Evolutionary conservation across 2,113 vertebrate genomes (phyloP), one percentile per base, ranked within the genome.

Genomic region (Lagopus leucura): DNA sequence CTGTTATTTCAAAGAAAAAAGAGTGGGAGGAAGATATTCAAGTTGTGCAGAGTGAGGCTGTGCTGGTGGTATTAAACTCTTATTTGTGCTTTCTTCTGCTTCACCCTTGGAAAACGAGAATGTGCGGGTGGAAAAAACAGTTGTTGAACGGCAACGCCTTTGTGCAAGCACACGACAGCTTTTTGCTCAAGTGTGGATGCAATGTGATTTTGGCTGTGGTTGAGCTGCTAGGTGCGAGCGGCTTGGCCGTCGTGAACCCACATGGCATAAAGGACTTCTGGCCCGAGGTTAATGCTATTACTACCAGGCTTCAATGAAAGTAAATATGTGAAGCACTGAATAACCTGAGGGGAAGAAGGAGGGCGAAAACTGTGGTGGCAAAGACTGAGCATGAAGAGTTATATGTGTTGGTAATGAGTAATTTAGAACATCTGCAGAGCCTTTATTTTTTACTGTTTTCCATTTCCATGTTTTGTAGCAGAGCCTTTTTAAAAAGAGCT

Each of bases 391-490:
- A 34, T 58, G 91, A 78, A 55, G 78, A 67, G 50, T 34, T 92
- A 12, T 66, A 64, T 74, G 87, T 83, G 87, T 82, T 1, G 6
- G 73, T 94, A 92, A 86, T 86, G 82, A 86, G 89, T 88, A 87
- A 93, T 92, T 95, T 85, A 80, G 93, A 92, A 93, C 91, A 94
- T 88, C 92, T 94, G 91, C 69, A 76, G 82, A 15, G 55, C 82
- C 81, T 79, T 91, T 80, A 36, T 79, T 88, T 40, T 61, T 34
- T 5, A 55, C 22, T 19, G 28, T 87, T 94, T 95, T 95, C 86
- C 54, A 77, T 89, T 92, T 89, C 65, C 16, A 28, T 89, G 71
- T 67, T 79, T 82, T 85, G 67, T 80, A 71, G 72, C 50, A 66
- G 25, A 77, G 60, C n/a, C 24, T 79, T 76, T 87, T 89, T 58